Evolutionary conservation across 2,797 vertebrate genomes (phyloP).

Genomic region (Chelon auratus): DNA sequence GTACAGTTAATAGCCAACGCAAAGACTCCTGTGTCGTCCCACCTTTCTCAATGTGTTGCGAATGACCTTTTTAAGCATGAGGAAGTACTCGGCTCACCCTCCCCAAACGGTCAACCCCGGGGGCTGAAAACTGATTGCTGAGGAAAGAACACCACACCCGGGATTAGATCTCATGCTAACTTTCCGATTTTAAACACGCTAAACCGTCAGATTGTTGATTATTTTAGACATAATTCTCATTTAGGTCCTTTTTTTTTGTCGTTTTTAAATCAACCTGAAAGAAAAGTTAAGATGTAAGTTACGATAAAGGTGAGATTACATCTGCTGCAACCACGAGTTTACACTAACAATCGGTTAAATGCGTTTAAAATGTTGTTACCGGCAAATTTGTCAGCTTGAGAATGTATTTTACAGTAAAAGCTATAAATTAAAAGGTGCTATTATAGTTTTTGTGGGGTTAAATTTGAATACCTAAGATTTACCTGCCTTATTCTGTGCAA

Average conservation of each 20-base stretch:
- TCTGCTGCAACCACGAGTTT: neutral
- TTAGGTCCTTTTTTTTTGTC: too few relatives aligned
- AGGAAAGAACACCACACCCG: neutral
- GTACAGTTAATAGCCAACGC: neutral
- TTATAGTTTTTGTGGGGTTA: neutral
- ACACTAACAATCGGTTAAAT: neutral
- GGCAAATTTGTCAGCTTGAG: neutral
- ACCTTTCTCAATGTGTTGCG: conserved; percentile 39
- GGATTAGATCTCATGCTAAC: neutral
- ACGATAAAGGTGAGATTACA: neutral
- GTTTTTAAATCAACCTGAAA: neutral
- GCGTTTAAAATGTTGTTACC: conserved; percentile 6
- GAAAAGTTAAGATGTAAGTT: conserved; percentile 2
- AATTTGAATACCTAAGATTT: conserved; percentile 6
- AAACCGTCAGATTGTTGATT: neutral
- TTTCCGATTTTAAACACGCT: neutral
- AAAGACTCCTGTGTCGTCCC: neutral
- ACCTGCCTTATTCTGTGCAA: neutral
- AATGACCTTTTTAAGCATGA: conserved; percentile 37
- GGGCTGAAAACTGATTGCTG: neutral
- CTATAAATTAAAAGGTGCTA: too few relatives aligned
- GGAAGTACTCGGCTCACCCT: conserved; percentile 45
- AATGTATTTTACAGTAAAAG: neutral
- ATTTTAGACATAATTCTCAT: neutral
- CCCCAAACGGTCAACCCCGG: conserved; percentile 39